Evolutionary conservation across 2,888 invertebrate species (phyloP), one percentile per base, ranked within the genome.

Genomic region (Synanthedon tipuliformis): DNA sequence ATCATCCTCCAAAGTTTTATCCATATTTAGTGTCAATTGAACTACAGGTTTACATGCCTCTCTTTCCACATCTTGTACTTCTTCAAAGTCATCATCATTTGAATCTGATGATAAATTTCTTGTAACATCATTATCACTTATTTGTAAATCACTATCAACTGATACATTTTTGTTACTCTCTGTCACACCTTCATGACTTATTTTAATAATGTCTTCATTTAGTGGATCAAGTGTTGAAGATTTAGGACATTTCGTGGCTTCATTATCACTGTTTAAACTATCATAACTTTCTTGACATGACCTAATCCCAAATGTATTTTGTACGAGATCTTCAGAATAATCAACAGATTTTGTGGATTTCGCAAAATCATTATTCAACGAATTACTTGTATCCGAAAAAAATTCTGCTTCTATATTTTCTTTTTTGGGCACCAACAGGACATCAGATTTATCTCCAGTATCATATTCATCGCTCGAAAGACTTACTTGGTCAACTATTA

Each of bases 81-180:
- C 88, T 71, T 86, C 88, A 70, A 88, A 90, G 61, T 90, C 90
- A 67, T 78, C 81, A 54, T 81, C 80, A 71, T 83, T 85, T 45
- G 81, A 78, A 55, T 75, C 70, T 15, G 73, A 69, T 34, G 34
- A 34, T 50, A 65, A 65, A 12, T 41, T 34, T 34, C 34, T 34
- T 34, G 34, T 34, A 34, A 34, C 34, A 3, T 34, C 34, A 34
- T 34, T 34, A 34, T 34, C 34, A 10, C 34, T 34, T 34, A 34
- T 10, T 48, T 56, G 56, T 56, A 51, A 52, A 41, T 55, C 52
- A 41, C 53, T 40, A 48, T 51, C 16, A 13, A 48, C 34, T 52
- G 40, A 16, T 40, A 16, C 3, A 18, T 49, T 49, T 49, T 18
- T 16, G 11, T 49, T 49, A 18, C 16, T 5, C 18, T 49, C 23